Evolutionary conservation across 2,113 vertebrate genomes (phyloP).

Genomic region (Scomber colias): DNA sequence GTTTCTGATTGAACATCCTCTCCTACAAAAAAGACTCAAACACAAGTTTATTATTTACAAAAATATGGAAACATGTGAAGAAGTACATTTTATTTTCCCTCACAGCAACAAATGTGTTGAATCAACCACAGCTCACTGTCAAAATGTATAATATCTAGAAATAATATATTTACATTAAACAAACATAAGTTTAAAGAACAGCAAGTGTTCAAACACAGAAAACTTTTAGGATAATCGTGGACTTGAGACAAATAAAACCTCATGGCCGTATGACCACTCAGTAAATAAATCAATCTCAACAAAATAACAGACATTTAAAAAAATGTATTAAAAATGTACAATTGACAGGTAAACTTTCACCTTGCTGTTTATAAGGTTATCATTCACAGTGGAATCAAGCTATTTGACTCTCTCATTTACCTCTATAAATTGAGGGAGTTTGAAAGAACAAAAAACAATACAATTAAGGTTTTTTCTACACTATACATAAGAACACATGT

Average conservation of each 20-base stretch:
- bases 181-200: slow-evolving; percentile 37
- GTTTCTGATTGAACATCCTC: slow-evolving; percentile 66
- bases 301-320: slow-evolving; percentile 43
- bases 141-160: slow-evolving; percentile 49
- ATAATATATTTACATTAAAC: slow-evolving; percentile 58
- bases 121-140: slow-evolving; percentile 29
- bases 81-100: slow-evolving; percentile 68
- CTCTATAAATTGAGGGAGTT: slow-evolving; percentile 69
- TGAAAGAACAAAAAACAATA: slow-evolving; percentile 49
- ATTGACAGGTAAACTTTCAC: slow-evolving; percentile 28
- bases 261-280: neutral
- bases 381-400: slow-evolving; percentile 60
- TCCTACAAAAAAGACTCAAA: neutral
- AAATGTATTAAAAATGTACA: slow-evolving; percentile 42
- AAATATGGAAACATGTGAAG: neutral
- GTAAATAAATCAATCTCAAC: slow-evolving; percentile 43
- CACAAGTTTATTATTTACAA: neutral
- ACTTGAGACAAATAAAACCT: slow-evolving; percentile 30
- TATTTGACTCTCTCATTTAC: slow-evolving; percentile 48
- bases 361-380: slow-evolving; percentile 25
- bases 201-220: slow-evolving; percentile 30
- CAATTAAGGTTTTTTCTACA: slow-evolving; percentile 50
- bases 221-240: slow-evolving; percentile 8
- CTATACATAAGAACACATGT: slow-evolving; percentile 70
- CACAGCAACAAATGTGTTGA: slow-evolving; percentile 41